Evolutionary conservation across 37 sponge, comb jelly and placozoan genomes (phyloP).

Genomic region (Mnemiopsis leidyi): DNA sequence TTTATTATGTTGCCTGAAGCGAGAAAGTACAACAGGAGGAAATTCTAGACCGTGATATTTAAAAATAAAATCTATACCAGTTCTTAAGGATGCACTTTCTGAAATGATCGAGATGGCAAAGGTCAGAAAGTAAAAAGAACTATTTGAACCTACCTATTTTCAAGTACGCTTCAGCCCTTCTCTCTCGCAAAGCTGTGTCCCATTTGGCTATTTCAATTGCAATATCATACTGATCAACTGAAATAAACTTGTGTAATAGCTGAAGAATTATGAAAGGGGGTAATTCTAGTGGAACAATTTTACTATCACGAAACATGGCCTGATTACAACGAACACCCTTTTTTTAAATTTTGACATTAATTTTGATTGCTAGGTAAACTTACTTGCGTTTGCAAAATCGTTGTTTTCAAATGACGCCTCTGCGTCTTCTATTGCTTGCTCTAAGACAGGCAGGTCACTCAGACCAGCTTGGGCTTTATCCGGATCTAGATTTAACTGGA

Average conservation of each 20-base stretch:
- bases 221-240: conserved; percentile 49
- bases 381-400: conserved; percentile 46
- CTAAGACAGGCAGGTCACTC: conserved; percentile 21
- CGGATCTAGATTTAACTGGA: neutral
- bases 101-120: too few relatives aligned
- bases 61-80: neutral
- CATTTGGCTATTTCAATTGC: conserved; percentile 59
- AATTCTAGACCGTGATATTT: too few relatives aligned
- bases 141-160: conserved; percentile 50
- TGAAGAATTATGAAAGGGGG: too few relatives aligned
- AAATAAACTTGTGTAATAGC: neutral
- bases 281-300: too few relatives aligned
- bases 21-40: too few relatives aligned
- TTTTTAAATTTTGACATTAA: too few relatives aligned
- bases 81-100: too few relatives aligned
- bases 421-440: conserved; percentile 9
- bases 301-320: too few relatives aligned
- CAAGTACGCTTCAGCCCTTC: conserved; percentile 21
- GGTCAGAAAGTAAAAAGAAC: too few relatives aligned
- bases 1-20: conserved; percentile 45
- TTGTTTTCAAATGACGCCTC: conserved; percentile 1
- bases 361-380: too few relatives aligned
- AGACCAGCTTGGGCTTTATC: conserved; percentile 25
- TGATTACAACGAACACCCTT: too few relatives aligned
- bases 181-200: conserved; percentile 25